Percentiles rank a stretch among this genome's conserved stretches.
Conservation (phyloP, 2,888 invertebrate genomes). For the Drosophila quasianomalipes region DNA sequence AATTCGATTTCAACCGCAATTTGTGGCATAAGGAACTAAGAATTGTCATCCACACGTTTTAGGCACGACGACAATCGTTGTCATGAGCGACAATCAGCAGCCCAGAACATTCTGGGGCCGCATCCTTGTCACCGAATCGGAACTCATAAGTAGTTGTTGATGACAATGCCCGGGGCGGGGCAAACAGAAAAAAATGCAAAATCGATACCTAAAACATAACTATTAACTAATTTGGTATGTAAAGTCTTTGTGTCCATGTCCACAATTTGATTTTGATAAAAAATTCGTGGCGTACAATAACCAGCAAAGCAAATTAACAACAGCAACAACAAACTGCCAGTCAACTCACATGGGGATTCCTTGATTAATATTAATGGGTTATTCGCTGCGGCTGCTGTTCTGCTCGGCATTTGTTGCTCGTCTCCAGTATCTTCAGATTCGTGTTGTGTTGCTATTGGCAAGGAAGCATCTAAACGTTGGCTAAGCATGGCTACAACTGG, state of each 20-base stretch:
- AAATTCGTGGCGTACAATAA: constrained; percentile 49
- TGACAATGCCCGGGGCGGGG: constrained; percentile 49
- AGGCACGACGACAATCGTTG: constrained; percentile 68
- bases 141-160: constrained; percentile 77
- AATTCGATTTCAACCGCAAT: constrained; percentile 39
- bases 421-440: constrained; percentile 23
- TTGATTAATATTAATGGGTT: constrained; percentile 27
- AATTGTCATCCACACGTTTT: constrained; percentile 48
- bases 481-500: constrained; percentile 73
- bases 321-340: constrained; percentile 59
- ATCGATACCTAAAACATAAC: constrained; percentile 69
- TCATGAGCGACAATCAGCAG: constrained; percentile 68
- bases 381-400: constrained; percentile 39
- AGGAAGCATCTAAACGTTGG: constrained; percentile 76
- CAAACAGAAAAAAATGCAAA: constrained; percentile 63
- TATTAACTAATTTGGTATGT: constrained; percentile 80
- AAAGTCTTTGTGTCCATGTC: constrained; percentile 78
- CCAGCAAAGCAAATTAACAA: constrained; percentile 65
- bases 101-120: constrained; percentile 36
- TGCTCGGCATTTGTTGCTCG: constrained; percentile 31
- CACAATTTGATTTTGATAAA: constrained; percentile 63
- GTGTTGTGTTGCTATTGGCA: constrained; percentile 42
- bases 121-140: constrained; percentile 65
- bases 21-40: constrained; percentile 65
- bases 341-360: constrained; percentile 47